phyloP scores from a whole-genome alignment of 2,888 invertebrate genomes.

The Dusona sp. region DNA sequence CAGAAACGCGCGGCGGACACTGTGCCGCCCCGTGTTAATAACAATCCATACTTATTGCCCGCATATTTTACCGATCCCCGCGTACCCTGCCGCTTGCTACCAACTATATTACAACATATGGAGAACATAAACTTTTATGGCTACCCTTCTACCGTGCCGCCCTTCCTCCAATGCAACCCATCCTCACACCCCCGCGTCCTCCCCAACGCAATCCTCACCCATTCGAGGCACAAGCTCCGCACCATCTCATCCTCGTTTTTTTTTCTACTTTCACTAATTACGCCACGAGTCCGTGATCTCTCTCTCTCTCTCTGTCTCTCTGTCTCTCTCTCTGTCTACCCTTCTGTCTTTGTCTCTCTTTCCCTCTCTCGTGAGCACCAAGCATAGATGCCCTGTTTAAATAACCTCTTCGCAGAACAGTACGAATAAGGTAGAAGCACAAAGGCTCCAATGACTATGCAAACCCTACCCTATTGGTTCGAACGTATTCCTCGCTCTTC shows the following conservation, averaged over 20 bases:
- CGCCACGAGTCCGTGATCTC: constrained; percentile 63
- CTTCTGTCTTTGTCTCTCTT: constrained; percentile 5
- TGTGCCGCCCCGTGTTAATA: constrained; percentile 85
- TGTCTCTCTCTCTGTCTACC: neutral
- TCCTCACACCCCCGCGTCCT: constrained; percentile 66
- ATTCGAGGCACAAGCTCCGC: constrained; percentile 71
- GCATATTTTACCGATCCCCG: constrained; percentile 85
- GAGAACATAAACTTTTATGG: constrained; percentile 85
- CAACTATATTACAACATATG: constrained; percentile 85
- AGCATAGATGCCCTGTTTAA: constrained; percentile 64
- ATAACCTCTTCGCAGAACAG: constrained; percentile 61
- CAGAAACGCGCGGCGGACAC: constrained; percentile 85
- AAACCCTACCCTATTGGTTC: constrained; percentile 53
- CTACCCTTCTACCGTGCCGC: constrained; percentile 82
- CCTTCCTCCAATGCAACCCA: constrained; percentile 65
- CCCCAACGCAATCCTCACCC: constrained; percentile 71
- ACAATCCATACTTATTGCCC: constrained; percentile 85
- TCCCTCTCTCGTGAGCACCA: constrained; percentile 25
- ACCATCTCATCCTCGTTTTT: constrained; percentile 67
- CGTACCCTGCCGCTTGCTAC: constrained; percentile 73
- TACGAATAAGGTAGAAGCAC: constrained; percentile 60
- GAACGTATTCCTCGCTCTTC: constrained; percentile 51
- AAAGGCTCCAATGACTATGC: constrained; percentile 54
- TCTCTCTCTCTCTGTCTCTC: neutral
- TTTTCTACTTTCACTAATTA: constrained; percentile 75